A percentile compares a stretch with the other conserved stretches of the same genome.
phyloP scores from a whole-genome alignment of 2,113 vertebrate genomes.

The Megalops atlanticus region DNA sequence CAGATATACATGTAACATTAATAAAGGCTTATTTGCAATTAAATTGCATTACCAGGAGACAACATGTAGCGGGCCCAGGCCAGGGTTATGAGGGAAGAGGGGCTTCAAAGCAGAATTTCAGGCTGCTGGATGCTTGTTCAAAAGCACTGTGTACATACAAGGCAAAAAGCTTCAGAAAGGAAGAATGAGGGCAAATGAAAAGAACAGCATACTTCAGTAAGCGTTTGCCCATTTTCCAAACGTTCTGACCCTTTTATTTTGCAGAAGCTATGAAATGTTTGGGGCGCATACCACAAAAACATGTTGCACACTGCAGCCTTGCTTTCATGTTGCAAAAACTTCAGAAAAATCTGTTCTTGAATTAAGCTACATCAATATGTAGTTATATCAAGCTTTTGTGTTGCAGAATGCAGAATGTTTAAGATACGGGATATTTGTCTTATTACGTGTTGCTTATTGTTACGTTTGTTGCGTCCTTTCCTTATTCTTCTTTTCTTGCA shows the following conservation, averaged over 20 bases:
- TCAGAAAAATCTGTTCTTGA: conserved; percentile 64
- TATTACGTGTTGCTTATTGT: conserved; percentile 38
- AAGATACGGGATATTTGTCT: conserved; percentile 62
- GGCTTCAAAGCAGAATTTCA: background rate
- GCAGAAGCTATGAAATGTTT: conserved; percentile 18
- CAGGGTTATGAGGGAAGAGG: background rate
- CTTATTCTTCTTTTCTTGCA: background rate
- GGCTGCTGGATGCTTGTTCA: background rate
- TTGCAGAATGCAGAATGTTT: conserved; percentile 65
- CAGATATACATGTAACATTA: too few species aligned
- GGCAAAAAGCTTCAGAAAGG: background rate
- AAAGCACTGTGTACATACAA: background rate
- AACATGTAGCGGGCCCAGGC: background rate
- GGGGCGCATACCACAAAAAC: conserved; percentile 37
- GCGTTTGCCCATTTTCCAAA: conserved; percentile 10
- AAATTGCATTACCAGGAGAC: background rate
- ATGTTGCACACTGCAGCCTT: conserved; percentile 48
- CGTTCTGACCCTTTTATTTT: background rate
- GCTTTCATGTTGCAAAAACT: conserved; percentile 60
- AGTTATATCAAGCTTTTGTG: conserved; percentile 53
- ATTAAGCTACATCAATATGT: conserved; percentile 68
- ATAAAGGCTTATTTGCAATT: background rate
- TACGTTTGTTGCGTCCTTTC: conserved; percentile 39
- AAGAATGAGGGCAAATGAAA: background rate
- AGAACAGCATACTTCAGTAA: background rate